Evolutionary conservation across 2,113 vertebrate genomes (phyloP).

Genomic region (Sinocyclocheilus rhinocerous): DNA sequence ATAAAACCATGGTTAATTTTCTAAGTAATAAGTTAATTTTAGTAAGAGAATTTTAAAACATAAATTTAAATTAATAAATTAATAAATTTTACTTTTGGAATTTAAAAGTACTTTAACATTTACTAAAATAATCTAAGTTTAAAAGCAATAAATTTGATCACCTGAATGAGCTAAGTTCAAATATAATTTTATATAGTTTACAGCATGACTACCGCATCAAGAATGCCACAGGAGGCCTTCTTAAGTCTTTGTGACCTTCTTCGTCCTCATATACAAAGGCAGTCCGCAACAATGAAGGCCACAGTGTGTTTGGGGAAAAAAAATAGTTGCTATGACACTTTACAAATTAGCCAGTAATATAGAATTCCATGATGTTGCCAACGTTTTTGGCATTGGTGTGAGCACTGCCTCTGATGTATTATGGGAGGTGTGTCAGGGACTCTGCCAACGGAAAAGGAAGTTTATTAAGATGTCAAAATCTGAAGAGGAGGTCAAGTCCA

Average conservation of each 20-base stretch:
- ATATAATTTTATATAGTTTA: background rate
- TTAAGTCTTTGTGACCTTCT: background rate
- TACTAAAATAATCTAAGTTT: too few species aligned
- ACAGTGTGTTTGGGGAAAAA: conserved; percentile 16
- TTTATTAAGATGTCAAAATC: conserved; percentile 20
- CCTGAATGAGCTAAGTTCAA: too few species aligned
- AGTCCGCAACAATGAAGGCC: background rate
- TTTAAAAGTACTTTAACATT: too few species aligned
- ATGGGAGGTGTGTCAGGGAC: conserved; percentile 3
- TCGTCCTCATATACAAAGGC: background rate
- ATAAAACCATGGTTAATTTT: too few species aligned
- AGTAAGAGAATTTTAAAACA: too few species aligned
- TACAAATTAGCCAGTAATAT: conserved; percentile 37
- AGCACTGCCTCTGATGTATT: conserved; percentile 23
- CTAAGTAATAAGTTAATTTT: too few species aligned
- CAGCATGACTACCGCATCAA: background rate
- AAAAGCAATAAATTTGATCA: too few species aligned
- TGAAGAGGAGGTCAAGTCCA: background rate
- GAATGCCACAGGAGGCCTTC: conserved; percentile 26
- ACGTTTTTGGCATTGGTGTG: background rate
- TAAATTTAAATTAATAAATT: too few species aligned
- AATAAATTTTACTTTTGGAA: too few species aligned
- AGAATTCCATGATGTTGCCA: conserved; percentile 36
- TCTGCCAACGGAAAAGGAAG: background rate
- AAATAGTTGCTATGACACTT: conserved; percentile 32